These are phyloP conservation scores for Trachelus stipa DNA, from an alignment of 2,888 invertebrate species.

Conservation along the genomic window DNA sequence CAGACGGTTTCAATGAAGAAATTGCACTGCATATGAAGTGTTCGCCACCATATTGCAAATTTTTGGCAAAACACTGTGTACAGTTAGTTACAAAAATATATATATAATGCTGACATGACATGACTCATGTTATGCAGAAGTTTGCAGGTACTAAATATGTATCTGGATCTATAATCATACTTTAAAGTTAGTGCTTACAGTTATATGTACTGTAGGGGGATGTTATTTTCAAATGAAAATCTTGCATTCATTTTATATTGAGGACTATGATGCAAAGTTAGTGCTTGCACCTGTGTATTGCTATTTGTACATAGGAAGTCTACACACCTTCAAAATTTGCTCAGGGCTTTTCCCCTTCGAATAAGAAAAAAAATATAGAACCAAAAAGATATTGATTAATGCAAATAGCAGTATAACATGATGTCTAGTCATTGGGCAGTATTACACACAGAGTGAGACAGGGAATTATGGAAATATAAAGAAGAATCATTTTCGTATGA, in stretches of 20 bases:
- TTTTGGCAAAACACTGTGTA: neutral
- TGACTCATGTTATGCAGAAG: conserved; percentile 59
- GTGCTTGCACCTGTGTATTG: neutral
- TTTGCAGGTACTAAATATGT: conserved; percentile 48
- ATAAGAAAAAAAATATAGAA: conserved; percentile 13
- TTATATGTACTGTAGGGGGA: neutral
- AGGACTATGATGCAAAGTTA: neutral
- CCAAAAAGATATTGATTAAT: conserved; percentile 14
- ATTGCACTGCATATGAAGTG: neutral
- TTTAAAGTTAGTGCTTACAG: too few relatives aligned
- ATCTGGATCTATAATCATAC: neutral
- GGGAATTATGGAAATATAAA: neutral
- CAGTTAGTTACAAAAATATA: conserved; percentile 9
- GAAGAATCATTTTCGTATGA: neutral
- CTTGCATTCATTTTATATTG: neutral
- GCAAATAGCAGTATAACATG: conserved; percentile 55
- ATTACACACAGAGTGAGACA: conserved; percentile 32
- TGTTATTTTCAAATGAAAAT: neutral
- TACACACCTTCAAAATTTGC: neutral
- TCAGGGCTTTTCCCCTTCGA: neutral
- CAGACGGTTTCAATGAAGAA: conserved; percentile 16
- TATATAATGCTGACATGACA: conserved; percentile 49
- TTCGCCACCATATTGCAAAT: conserved; percentile 25
- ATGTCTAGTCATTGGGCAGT: conserved; percentile 59
- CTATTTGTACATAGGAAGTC: neutral